phyloP scores from a whole-genome alignment of 2,113 vertebrate species.

The Bos javanicus region DNA sequence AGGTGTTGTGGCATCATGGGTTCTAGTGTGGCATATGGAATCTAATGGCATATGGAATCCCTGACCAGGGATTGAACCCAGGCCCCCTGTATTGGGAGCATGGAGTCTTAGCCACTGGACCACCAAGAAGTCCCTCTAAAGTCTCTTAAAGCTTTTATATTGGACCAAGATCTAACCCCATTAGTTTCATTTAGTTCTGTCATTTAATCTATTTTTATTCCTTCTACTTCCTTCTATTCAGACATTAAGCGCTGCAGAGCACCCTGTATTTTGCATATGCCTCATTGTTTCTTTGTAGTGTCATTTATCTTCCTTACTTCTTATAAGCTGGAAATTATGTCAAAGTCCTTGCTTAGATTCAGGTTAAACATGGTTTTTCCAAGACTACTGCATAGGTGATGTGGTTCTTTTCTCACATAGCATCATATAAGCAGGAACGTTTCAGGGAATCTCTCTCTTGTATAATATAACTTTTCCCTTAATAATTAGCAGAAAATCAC shows the following conservation, averaged over 20 bases:
- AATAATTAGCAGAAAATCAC: background rate
- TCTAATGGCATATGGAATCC: background rate
- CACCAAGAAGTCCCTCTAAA: background rate
- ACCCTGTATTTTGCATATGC: background rate
- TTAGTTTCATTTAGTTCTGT: background rate
- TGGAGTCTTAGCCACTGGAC: background rate
- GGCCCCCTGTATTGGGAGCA: background rate
- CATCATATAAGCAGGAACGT: background rate
- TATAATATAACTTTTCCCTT: background rate
- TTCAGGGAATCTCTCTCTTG: background rate
- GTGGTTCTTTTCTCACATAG: background rate
- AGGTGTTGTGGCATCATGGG: background rate
- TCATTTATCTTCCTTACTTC: background rate
- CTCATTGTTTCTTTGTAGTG: background rate
- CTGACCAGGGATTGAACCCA: background rate
- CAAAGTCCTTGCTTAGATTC: background rate
- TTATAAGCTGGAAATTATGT: background rate
- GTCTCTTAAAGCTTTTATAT: background rate
- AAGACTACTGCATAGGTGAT: background rate
- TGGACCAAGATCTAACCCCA: background rate
- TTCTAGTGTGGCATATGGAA: background rate
- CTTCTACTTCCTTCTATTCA: background rate
- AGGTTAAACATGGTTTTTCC: background rate
- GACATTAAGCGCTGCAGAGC: background rate
- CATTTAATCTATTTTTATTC: background rate